Base-by-base conservation (phyloP, 2,797 vertebrate species). In the Pelobates cultripes region DNA sequence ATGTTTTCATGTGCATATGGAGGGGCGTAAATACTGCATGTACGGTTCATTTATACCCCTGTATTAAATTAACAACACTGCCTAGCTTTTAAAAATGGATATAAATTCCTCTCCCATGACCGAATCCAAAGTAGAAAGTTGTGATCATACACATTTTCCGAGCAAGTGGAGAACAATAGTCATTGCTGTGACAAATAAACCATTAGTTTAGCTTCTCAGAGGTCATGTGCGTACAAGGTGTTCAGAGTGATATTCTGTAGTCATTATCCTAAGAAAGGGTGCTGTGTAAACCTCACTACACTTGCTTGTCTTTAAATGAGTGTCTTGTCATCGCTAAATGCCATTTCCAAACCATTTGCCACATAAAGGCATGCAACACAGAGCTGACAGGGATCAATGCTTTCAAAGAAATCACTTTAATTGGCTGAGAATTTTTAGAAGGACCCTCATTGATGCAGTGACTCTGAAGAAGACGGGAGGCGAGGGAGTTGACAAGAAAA, bases 281-380 rank as follows among this genome's bases (percentile, higher is more conserved):
- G 45, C 55, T 47, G 40, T 57, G 67, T 71, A 67, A 70, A 82
- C 47, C 13, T 51, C 40, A 4, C 5, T 17, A 40, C 60, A 67
- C 68, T 70, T 63, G 55, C 44, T 69, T 72, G 51, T 51, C 53
- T 70, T 71, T 66, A 72, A 43, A 77, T 3, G 47, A 75, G 72
- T 64, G 43, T 43, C 60, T 73, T 79, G 72, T 84, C 82, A 83
- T 79, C 41, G 10, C 41, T 79, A 75, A 75, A 75, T 79, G 77
- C 72, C 73, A 84, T 84, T 79, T 84, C 77, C 82, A 79, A 75
- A 75, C 74, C 77, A 79, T 84, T 84, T 75, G 77, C 77, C 67
- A 47, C 67, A 75, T 84, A 79, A 84, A 70, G 76, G 67, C n/a
- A 75, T 61, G 68, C 72, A 57, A 53, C 45, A 61, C 72, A 66